Percentiles rank a stretch among this genome's conserved stretches.
Conservation (phyloP, 2,797 vertebrate species). For the Rhincodon typus region DNA sequence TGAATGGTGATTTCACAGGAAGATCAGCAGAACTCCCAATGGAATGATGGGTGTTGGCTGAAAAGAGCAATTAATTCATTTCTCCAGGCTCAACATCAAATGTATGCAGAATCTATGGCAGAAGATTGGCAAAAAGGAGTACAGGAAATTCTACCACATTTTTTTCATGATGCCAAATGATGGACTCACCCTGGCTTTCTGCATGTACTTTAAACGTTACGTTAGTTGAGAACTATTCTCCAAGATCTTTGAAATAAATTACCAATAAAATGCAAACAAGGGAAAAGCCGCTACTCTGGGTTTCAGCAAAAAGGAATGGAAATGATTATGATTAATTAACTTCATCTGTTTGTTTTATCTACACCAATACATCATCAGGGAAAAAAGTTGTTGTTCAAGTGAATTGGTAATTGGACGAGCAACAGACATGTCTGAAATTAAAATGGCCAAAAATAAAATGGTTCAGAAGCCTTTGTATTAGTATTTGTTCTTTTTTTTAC, state of each 20-base stretch:
- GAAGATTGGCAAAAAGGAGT: neutral
- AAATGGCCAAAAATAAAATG: constrained; percentile 45
- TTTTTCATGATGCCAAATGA: neutral
- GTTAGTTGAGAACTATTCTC: neutral
- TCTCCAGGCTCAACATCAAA: neutral
- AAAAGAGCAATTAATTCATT: neutral
- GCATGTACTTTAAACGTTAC: too few relatives aligned
- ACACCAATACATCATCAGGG: constrained; percentile 47
- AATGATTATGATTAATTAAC: constrained; percentile 50
- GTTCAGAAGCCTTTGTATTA: constrained; percentile 50
- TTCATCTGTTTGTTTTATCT: constrained; percentile 46
- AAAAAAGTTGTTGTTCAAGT: constrained; percentile 44
- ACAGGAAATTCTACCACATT: neutral
- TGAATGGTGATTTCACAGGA: neutral
- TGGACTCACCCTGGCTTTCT: neutral
- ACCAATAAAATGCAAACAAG: constrained; percentile 39
- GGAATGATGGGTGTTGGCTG: neutral
- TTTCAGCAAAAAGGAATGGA: constrained; percentile 44
- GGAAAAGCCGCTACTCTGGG: constrained; percentile 50
- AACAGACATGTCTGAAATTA: constrained; percentile 54
- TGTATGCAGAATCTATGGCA: neutral
- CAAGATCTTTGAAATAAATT: neutral
- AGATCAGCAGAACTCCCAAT: neutral
- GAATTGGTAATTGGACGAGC: constrained; percentile 48
- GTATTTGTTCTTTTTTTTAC: constrained; percentile 55